These are phyloP conservation scores for Cyclina sinensis DNA, from an alignment of 1,140 invertebrate genomes.

Conservation along the genomic window DNA sequence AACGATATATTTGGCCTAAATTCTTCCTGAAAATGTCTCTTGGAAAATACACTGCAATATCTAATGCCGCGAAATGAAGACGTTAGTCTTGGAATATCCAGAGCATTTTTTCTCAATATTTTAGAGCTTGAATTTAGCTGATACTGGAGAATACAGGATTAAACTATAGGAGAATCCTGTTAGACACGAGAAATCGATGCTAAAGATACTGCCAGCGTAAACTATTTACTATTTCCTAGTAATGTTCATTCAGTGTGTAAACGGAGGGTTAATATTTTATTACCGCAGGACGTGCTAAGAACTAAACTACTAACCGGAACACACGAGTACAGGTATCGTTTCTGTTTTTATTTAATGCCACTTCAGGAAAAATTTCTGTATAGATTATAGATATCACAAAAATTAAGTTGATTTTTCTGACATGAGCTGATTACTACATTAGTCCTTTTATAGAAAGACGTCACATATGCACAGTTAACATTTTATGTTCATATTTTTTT, in stretches of 20 bases:
- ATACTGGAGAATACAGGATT: not conserved
- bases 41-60: too few species aligned
- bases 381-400: not conserved
- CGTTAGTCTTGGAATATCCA: not conserved
- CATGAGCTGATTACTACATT: too few species aligned
- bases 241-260: not conserved
- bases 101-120: not conserved
- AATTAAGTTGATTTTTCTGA: not conserved
- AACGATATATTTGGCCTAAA: too few species aligned
- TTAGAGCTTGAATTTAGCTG: not conserved
- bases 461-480: too few species aligned
- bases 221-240: not conserved
- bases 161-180: conserved; percentile 5
- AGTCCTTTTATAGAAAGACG: too few species aligned
- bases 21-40: too few species aligned
- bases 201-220: not conserved
- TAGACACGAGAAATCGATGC: conserved; percentile 18
- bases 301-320: not conserved
- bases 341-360: too few species aligned
- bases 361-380: not conserved
- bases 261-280: not conserved
- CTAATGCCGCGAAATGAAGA: too few species aligned
- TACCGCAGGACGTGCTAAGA: not conserved
- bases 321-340: not conserved
- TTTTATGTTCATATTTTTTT: too few species aligned